Conservation (phyloP, 2,113 vertebrate species). For the Scomber scombrus region DNA sequence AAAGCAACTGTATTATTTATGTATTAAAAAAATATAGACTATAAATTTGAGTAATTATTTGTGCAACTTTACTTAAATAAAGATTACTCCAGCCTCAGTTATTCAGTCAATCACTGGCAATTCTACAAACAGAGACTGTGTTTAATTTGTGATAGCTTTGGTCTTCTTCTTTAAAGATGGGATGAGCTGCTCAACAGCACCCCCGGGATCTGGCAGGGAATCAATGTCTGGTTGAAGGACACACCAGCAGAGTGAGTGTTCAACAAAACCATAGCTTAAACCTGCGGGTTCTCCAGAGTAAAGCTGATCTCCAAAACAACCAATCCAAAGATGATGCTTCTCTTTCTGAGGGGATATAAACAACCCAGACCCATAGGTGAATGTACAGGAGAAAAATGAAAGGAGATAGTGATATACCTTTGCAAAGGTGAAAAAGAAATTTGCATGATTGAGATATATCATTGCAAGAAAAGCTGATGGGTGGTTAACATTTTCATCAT, state of each 20-base stretch:
- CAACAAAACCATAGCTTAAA: neutral
- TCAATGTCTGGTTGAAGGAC: slow-evolving; percentile 20
- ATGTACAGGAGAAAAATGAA: neutral
- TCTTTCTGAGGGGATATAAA: neutral
- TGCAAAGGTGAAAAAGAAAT: neutral
- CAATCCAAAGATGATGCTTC: neutral
- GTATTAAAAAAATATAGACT: neutral
- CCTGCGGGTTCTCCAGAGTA: too few species aligned
- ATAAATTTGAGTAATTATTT: neutral
- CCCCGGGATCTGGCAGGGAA: neutral
- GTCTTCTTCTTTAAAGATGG: neutral
- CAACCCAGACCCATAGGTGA: neutral
- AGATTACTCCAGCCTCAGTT: neutral
- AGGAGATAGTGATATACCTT: neutral
- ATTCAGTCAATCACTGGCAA: neutral
- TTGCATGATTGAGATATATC: slow-evolving; percentile 15
- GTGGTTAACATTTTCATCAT: slow-evolving; percentile 41
- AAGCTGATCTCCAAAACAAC: neutral
- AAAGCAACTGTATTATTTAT: neutral
- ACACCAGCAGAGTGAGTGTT: neutral
- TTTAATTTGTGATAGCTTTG: neutral
- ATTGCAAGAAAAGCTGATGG: slow-evolving; percentile 13
- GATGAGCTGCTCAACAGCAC: neutral
- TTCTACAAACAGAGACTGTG: neutral
- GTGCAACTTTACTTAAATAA: neutral